Base-by-base conservation (phyloP, 2,797 vertebrate species). In the Enteromius treurensis region DNA sequence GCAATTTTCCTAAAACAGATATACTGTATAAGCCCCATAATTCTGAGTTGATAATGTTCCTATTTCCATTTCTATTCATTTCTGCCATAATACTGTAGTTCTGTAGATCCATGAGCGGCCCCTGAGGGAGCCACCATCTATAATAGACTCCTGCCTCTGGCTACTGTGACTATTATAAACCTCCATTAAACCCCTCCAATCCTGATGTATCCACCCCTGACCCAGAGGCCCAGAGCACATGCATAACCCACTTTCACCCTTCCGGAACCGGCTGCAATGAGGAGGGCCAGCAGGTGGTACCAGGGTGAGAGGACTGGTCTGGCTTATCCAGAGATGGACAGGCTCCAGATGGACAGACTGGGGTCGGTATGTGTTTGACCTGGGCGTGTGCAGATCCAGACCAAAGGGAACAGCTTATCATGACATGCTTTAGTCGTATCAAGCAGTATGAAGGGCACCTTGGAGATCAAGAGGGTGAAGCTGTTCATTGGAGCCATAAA, bases 91-190 rank as follows among this genome's bases (percentile, higher is more conserved):
- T 76, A 58, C n/a, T 68, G 67, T 70, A 74, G 60, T 68, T 53
- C 34, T 62, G 68, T 47, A 80, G 40, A 45, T 23, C 70, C 53
- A 68, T 37, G 5, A 49, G 26, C 7, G 9, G 29, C 34, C 65
- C 85, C 81, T 62, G 10, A 68, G 84, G 79, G 86, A 87, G 19
- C n/a, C 11, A 2, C n/a, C 55, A 58, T 78, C 62, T 84, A 78
- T 85, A 87, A 85, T 89, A 87, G 84, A 79, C 40, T 86, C 64
- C 73, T 83, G 84, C 88, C 82, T 76, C 21, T 81, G 77, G 86
- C 84, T 83, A 81, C 80, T 80, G 55, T 49, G 83, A 53, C 80
- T 86, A 81, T 86, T 81, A 89, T 87, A 83, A 87, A 83, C 62
- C 69, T 80, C 21, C 47, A 87, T 81, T 85, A 86, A 86, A 62